phyloP scores from a whole-genome alignment of 2,113 vertebrate genomes.

The Conger conger region DNA sequence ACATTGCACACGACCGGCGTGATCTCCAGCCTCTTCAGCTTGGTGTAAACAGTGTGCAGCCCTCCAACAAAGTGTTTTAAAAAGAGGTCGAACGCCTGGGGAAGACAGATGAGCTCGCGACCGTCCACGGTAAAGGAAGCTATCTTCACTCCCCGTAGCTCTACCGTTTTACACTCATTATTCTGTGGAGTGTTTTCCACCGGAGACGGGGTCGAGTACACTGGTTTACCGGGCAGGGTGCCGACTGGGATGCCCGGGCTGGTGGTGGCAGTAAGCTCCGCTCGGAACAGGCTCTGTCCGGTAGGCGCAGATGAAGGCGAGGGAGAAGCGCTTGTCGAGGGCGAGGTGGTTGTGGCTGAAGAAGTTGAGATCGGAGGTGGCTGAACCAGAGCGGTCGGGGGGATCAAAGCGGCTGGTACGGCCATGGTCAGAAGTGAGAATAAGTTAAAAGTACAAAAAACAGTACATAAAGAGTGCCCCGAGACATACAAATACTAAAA shows the following conservation, averaged over 20 bases:
- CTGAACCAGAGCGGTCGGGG: slow-evolving; percentile 82
- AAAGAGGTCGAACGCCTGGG: slow-evolving; percentile 95
- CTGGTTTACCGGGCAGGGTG: slow-evolving; percentile 80
- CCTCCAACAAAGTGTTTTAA: slow-evolving; percentile 95
- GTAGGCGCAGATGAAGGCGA: slow-evolving; percentile 67
- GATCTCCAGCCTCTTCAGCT: slow-evolving; percentile 95
- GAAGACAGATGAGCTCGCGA: slow-evolving; percentile 93
- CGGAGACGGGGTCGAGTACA: slow-evolving; percentile 93
- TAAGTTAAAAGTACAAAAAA: slow-evolving; percentile 52
- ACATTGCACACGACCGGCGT: slow-evolving; percentile 95
- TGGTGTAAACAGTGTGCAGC: slow-evolving; percentile 95
- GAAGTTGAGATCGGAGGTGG: slow-evolving; percentile 81
- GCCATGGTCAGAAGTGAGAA: slow-evolving; percentile 79
- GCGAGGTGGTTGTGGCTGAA: slow-evolving; percentile 70
- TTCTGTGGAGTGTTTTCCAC: slow-evolving; percentile 98
- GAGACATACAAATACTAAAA: slow-evolving; percentile 47
- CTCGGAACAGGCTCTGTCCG: slow-evolving; percentile 78
- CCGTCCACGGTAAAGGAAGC: slow-evolving; percentile 94
- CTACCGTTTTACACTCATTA: slow-evolving; percentile 98
- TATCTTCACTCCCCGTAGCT: slow-evolving; percentile 92
- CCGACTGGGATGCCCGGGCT: slow-evolving; percentile 65
- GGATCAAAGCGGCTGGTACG: slow-evolving; percentile 83
- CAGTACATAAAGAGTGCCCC: slow-evolving; percentile 59
- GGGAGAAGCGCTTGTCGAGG: slow-evolving; percentile 72
- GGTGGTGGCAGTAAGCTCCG: slow-evolving; percentile 74